phyloP scores from a whole-genome alignment of 1,140 invertebrate genomes.

The Drosophila nannoptera region DNA sequence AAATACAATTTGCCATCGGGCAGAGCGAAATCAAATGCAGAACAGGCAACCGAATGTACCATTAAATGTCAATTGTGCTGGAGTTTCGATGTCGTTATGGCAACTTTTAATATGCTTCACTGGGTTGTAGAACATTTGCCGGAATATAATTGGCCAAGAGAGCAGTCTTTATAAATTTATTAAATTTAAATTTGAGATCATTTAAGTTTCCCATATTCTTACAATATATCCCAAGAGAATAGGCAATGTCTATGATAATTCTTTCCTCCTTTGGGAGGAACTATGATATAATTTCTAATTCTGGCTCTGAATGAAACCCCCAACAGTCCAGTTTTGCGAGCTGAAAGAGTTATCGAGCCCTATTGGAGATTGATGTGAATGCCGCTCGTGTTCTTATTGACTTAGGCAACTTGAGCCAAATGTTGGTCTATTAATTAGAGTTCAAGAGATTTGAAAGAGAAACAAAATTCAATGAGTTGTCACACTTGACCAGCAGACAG shows the following conservation, averaged over 20 bases:
- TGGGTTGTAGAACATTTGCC: no score
- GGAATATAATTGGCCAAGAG: no score
- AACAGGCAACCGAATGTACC: constrained; percentile 3
- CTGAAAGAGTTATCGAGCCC: background rate
- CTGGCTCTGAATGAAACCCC: background rate
- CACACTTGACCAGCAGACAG: constrained; percentile 17
- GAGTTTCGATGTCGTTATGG: background rate
- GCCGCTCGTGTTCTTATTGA: background rate
- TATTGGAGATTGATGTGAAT: background rate
- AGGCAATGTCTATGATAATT: no score
- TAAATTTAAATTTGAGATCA: no score
- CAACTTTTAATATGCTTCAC: background rate
- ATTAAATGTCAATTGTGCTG: constrained; percentile 1
- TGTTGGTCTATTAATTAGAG: constrained; percentile 14
- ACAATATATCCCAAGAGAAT: no score
- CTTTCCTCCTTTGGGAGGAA: background rate
- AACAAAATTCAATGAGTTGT: constrained; percentile 20
- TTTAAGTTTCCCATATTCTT: no score
- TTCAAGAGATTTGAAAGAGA: constrained; percentile 1
- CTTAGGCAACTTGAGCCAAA: constrained; percentile 5
- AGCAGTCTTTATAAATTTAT: no score
- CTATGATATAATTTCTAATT: background rate
- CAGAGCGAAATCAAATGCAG: background rate
- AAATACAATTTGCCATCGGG: constrained; percentile 7
- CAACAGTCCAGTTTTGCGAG: background rate